Conservation (phyloP, 2,113 vertebrate species). For the Bubalus kerabau region DNA sequence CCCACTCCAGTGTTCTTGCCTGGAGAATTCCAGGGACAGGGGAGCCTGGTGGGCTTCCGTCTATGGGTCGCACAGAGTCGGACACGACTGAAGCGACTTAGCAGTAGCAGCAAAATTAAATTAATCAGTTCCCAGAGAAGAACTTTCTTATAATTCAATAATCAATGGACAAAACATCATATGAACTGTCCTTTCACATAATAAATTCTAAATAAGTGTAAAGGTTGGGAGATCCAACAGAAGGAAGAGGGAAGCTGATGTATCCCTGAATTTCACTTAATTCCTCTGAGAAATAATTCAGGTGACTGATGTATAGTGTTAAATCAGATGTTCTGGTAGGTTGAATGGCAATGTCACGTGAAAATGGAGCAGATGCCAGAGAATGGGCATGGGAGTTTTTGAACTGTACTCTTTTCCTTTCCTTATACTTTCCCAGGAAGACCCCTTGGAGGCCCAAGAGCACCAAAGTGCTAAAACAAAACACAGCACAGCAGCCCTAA, state of each 20-base stretch:
- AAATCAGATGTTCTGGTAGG: not conserved
- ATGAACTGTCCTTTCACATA: not conserved
- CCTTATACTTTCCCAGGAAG: not conserved
- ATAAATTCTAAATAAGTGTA: not conserved
- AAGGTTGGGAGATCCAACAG: not conserved
- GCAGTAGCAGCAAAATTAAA: not conserved
- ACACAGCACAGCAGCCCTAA: not conserved
- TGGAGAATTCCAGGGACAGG: too few relatives aligned
- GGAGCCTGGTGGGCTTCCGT: too few relatives aligned
- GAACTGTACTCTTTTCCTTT: not conserved
- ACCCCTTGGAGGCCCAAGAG: not conserved
- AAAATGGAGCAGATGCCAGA: not conserved
- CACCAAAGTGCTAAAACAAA: not conserved
- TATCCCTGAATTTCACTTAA: not conserved
- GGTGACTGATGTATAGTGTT: not conserved
- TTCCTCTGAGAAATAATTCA: not conserved
- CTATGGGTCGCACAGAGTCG: too few relatives aligned
- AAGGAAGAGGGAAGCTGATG: not conserved
- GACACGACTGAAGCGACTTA: too few relatives aligned
- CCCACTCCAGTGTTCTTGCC: too few relatives aligned
- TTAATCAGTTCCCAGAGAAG: not conserved
- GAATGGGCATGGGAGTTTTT: not conserved
- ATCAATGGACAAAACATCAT: not conserved
- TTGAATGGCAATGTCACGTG: not conserved
- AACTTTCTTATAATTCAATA: not conserved